Percentiles rank a stretch among this genome's conserved stretches.
Evolutionary conservation across 2,888 invertebrate genomes (phyloP).

Genomic region (Gisinianus flammeolus): DNA sequence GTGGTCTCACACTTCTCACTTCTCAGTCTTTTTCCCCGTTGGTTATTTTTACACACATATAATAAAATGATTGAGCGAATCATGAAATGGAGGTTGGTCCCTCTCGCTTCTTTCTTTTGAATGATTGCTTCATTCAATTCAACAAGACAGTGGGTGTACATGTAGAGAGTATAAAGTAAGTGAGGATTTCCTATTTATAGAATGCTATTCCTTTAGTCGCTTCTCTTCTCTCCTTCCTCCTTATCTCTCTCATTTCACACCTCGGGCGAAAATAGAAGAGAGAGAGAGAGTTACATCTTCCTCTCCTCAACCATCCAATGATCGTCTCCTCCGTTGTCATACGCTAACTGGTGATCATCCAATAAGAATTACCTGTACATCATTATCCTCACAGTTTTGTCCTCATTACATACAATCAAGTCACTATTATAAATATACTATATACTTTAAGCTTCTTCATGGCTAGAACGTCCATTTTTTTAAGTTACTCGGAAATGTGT

Average conservation of each 20-base stretch:
- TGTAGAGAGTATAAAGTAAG: too few species aligned
- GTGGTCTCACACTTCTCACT: background rate
- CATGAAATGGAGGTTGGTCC: constrained; percentile 14
- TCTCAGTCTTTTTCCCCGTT: background rate
- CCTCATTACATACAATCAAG: too few species aligned
- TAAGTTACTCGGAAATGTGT: too few species aligned
- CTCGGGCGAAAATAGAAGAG: constrained; percentile 6
- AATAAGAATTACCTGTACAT: background rate
- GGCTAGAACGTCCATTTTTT: too few species aligned
- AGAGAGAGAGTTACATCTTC: background rate
- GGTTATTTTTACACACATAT: background rate
- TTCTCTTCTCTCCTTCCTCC: background rate
- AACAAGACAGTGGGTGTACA: background rate
- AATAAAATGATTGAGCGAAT: constrained; percentile 16
- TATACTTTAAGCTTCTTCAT: too few species aligned
- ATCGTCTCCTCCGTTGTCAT: background rate
- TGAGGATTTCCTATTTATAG: constrained; percentile 17
- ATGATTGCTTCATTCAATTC: constrained; percentile 11
- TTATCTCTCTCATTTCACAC: constrained; percentile 10
- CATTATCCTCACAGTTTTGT: background rate
- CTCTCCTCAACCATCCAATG: background rate
- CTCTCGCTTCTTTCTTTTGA: background rate
- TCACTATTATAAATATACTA: too few species aligned
- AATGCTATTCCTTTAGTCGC: background rate
- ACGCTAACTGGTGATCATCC: background rate